phyloP scores from a whole-genome alignment of 1,140 invertebrate genomes.

The Bombus balteatus region DNA sequence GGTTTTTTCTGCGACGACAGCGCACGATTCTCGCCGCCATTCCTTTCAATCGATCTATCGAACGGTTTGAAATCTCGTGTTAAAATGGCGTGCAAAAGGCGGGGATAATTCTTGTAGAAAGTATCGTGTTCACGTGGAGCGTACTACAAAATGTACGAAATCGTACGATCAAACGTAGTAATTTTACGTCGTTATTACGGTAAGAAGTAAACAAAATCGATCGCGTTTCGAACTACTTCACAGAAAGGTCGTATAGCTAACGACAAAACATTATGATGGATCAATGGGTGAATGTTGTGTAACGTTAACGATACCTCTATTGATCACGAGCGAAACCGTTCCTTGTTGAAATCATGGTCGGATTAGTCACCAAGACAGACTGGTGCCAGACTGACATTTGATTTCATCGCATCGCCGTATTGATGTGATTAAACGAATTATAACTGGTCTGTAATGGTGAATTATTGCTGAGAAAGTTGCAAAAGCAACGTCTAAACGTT shows the following conservation, averaged over 20 bases:
- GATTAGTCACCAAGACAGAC: slow-evolving; percentile 6
- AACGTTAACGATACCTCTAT: not conserved
- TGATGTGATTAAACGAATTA: slow-evolving; percentile 20
- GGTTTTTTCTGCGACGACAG: not conserved
- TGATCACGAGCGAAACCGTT: not conserved
- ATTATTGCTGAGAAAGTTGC: not conserved
- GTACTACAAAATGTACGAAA: not conserved
- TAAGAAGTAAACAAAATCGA: not conserved
- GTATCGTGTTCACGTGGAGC: not conserved
- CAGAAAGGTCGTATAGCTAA: not conserved
- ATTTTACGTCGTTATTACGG: not conserved
- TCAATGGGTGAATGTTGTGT: not conserved
- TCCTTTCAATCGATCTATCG: slow-evolving; percentile 9
- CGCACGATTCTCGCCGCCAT: not conserved
- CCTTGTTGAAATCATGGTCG: slow-evolving; percentile 8
- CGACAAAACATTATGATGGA: not conserved
- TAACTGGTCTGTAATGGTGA: not conserved
- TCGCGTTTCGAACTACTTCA: not conserved
- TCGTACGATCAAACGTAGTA: not conserved
- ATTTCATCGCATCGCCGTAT: not conserved
- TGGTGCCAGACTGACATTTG: not conserved
- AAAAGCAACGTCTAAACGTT: not conserved
- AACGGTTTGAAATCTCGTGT: not conserved
- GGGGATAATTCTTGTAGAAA: not conserved
- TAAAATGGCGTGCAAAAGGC: not conserved